Evolutionary conservation across 2,797 vertebrate species (phyloP).

Genomic region (Prunella strophiata): DNA sequence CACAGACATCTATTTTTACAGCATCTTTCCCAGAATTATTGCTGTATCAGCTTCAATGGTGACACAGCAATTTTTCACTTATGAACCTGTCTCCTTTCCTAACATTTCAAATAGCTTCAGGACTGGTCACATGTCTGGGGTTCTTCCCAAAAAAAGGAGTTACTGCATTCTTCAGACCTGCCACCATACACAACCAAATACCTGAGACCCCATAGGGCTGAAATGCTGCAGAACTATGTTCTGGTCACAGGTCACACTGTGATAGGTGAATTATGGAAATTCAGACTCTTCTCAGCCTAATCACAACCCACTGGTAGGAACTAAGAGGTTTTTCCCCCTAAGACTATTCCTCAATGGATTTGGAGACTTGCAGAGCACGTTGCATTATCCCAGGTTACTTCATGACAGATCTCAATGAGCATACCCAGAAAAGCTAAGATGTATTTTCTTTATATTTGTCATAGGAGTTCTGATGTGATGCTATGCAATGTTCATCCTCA

Average conservation of each 20-base stretch:
- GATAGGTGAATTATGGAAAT: background rate
- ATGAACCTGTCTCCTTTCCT: background rate
- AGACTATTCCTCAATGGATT: background rate
- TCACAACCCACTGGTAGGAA: background rate
- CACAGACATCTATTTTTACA: constrained; percentile 61
- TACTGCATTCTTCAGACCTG: background rate
- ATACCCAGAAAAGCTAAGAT: background rate
- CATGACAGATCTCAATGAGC: background rate
- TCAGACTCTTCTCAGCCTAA: background rate
- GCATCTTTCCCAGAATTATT: constrained; percentile 52
- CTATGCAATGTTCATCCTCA: background rate
- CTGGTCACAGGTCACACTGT: background rate
- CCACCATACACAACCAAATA: background rate
- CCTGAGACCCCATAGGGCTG: background rate
- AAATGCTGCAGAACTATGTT: background rate
- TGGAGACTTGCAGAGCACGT: background rate
- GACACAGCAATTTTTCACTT: constrained; percentile 43
- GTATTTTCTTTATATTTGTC: background rate
- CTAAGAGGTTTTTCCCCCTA: background rate
- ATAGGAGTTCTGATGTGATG: background rate
- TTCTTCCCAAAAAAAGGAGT: background rate
- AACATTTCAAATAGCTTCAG: background rate
- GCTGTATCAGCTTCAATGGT: constrained; percentile 49
- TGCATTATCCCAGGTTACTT: background rate
- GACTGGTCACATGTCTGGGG: background rate